Conservation (phyloP, 2,888 invertebrate genomes). For the Agonum fuliginosum region DNA sequence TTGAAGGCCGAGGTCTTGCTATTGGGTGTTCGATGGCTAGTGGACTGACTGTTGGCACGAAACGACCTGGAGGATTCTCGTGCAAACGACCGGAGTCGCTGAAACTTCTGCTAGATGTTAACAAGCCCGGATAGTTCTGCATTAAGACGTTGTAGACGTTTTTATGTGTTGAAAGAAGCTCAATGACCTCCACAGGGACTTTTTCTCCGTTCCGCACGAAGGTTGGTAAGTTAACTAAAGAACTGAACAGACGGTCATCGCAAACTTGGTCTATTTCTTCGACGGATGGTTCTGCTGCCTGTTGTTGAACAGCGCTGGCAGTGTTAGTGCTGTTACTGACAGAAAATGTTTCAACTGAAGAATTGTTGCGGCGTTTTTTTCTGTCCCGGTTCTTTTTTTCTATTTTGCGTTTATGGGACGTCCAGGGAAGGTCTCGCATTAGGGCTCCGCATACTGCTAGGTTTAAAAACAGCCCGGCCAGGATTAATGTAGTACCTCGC, state of each 20-base stretch:
- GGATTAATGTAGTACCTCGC: constrained; percentile 87
- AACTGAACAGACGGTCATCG: constrained; percentile 79
- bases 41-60: constrained; percentile 68
- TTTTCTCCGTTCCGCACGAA: constrained; percentile 86
- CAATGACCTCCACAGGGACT: constrained; percentile 85
- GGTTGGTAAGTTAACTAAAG: constrained; percentile 90
- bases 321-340: constrained; percentile 82
- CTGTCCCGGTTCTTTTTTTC: constrained; percentile 79
- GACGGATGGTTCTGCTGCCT: constrained; percentile 72
- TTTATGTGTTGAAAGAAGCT: constrained; percentile 81
- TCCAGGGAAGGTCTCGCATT: constrained; percentile 86
- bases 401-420: constrained; percentile 77
- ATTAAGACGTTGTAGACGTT: constrained; percentile 83
- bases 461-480: constrained; percentile 88
- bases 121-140: constrained; percentile 84
- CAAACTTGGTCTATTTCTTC: constrained; percentile 64
- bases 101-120: constrained; percentile 83
- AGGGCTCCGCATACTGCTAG: constrained; percentile 87
- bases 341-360: constrained; percentile 83
- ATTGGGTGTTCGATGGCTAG: constrained; percentile 66
- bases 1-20: constrained; percentile 66
- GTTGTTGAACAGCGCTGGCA: constrained; percentile 75
- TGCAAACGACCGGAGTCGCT: constrained; percentile 79
- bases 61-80: constrained; percentile 70
- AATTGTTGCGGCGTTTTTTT: constrained; percentile 77